Base-by-base conservation (phyloP, 2,113 vertebrate genomes). In the Campylorhamphus procurvoides region DNA sequence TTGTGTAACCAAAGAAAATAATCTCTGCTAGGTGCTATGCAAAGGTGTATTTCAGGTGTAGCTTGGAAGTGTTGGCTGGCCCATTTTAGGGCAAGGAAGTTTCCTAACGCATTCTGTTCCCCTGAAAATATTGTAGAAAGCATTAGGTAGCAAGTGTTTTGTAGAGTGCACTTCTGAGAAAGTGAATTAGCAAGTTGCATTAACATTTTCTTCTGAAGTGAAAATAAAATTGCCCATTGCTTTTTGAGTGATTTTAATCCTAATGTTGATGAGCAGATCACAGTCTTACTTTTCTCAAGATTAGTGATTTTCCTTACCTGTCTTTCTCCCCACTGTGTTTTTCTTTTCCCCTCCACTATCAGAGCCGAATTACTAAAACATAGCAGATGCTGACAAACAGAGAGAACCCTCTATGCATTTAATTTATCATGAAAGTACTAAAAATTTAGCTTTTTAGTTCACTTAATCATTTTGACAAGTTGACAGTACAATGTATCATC, bases 391-490 rank as follows among this genome's bases (percentile, higher is more conserved):
- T 76, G 68, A 69, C 49, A 87, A 95, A 93, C 27, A 81, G 74
- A 63, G 93, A 87, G 35, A 92, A 39, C 25, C 12, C 23, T 69
- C 79, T 73, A 19, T 93, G 62, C 47, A 73, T 85, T 88, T 92
- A 89, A 85, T 88, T 96, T 95, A 62, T 90, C 76, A 52, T 53
- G 69, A 62, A 96, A 93, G 62, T 72, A 73, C 86, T 93, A 77
- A 93, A 91, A 95, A 74, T 86, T 74, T 87, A 76, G 63, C 69
- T 87, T 93, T 96, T 93, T 93, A 82, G 55, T 56, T 89, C 90
- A 80, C 75, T 94, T 96, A 74, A 96, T 97, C 90, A 90, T 97
- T 94, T 95, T 97, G 95, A 96, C 92, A 96, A 81, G 73, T 42
- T 97, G 95, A 91, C 93, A 96, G 75, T 93, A 88, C 7, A 2